A percentile compares a stretch with the other conserved stretches of the same genome.
Evolutionary conservation across 2,888 invertebrate species (phyloP).

Genomic region (Perdita meconis): DNA sequence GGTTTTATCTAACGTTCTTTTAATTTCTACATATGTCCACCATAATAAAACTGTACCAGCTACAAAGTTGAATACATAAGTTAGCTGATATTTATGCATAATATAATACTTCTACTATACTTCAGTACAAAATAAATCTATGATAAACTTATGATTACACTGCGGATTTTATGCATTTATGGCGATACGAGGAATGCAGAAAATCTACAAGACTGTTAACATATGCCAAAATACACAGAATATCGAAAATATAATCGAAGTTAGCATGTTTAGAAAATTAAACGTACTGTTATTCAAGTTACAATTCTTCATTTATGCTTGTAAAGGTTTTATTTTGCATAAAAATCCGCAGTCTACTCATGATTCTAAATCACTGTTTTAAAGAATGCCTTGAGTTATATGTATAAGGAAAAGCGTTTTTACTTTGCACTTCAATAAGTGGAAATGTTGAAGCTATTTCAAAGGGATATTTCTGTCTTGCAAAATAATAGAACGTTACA

Average conservation of each 20-base stretch:
- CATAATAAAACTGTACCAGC: slow-evolving; percentile 91
- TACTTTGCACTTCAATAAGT: slow-evolving; percentile 25
- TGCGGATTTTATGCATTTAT: no score
- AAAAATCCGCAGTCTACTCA: no score
- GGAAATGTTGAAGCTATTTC: slow-evolving; percentile 13
- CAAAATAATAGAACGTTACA: slow-evolving; percentile 10
- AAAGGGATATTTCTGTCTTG: slow-evolving; percentile 23
- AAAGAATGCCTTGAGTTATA: slow-evolving; percentile 5
- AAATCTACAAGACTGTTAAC: no score
- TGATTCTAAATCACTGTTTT: slow-evolving; percentile 4
- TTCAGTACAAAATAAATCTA: not conserved
- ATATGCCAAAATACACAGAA: no score
- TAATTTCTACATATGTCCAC: slow-evolving; percentile 94
- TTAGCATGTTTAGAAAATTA: no score
- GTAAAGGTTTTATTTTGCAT: no score
- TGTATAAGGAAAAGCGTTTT: slow-evolving; percentile 2
- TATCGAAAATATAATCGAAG: no score
- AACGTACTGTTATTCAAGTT: no score
- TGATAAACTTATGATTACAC: not conserved
- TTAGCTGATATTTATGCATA: not conserved
- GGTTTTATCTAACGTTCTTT: slow-evolving; percentile 87
- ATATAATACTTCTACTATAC: not conserved
- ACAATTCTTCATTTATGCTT: no score
- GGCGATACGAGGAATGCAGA: no score
- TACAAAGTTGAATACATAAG: slow-evolving; percentile 65